phyloP scores from a whole-genome alignment of 2,797 vertebrate species.

The Enteromius anoplus region DNA sequence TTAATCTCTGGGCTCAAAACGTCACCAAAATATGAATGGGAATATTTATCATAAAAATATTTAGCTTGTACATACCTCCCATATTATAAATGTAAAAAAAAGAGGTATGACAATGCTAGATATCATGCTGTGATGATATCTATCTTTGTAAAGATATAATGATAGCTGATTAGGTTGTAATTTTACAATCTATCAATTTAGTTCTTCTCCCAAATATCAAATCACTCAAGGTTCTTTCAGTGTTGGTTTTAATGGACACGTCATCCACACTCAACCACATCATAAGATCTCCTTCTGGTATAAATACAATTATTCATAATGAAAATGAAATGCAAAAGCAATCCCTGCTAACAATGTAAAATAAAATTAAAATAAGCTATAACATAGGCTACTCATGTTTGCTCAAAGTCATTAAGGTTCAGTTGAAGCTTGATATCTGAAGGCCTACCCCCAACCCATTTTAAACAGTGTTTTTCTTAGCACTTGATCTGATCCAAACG shows the following conservation, averaged over 20 bases:
- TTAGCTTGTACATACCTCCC: not conserved
- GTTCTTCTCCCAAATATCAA: not conserved
- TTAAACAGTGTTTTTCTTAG: slow-evolving; percentile 8
- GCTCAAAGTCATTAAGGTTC: not conserved
- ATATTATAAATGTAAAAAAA: not conserved
- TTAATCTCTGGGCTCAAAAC: not conserved
- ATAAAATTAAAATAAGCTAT: no score
- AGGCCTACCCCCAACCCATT: not conserved
- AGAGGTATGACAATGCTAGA: not conserved
- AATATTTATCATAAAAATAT: not conserved
- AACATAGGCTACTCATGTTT: not conserved
- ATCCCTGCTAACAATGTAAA: not conserved
- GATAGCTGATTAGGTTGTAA: not conserved
- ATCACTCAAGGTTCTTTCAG: not conserved
- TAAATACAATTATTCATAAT: not conserved
- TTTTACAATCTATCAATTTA: not conserved
- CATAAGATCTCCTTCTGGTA: not conserved
- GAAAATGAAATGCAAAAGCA: not conserved
- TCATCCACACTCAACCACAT: slow-evolving; percentile 6
- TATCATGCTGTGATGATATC: no score
- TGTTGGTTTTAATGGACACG: not conserved
- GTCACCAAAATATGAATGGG: no score
- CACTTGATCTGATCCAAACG: slow-evolving; percentile 4
- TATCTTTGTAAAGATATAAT: no score
- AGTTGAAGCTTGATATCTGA: not conserved